Conservation (phyloP, 2,797 vertebrate genomes). For the Cirrhinus mrigala region DNA sequence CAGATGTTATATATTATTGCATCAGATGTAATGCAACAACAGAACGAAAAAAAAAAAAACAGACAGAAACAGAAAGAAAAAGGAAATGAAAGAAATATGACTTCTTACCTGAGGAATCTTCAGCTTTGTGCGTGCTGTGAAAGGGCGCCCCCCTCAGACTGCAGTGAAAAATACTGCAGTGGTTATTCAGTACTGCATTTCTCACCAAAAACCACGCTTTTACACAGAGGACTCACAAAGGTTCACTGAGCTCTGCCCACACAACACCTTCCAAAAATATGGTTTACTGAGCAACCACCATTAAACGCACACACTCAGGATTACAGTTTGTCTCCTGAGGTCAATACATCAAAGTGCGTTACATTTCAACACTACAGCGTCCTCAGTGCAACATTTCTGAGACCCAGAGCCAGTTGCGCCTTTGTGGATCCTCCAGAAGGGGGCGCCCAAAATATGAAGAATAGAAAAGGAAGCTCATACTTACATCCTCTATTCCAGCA, state of each 20-base stretch:
- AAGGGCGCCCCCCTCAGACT: conserved; percentile 95
- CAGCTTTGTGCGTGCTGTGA: conserved; percentile 97
- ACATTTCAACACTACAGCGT: neutral
- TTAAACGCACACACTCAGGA: neutral
- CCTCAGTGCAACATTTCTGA: conserved; percentile 22
- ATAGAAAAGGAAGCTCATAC: conserved; percentile 99
- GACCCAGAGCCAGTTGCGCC: conserved; percentile 91
- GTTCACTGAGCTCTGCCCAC: conserved; percentile 84
- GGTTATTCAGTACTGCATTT: conserved; percentile 81
- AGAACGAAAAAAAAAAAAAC: conserved; percentile 5
- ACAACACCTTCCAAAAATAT: conserved; percentile 22
- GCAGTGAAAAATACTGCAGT: conserved; percentile 70
- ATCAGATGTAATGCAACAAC: neutral
- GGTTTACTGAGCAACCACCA: conserved; percentile 14
- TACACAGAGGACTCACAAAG: conserved; percentile 92
- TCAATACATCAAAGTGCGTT: conserved; percentile 5
- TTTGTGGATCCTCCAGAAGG: conserved; percentile 97
- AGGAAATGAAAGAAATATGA: conserved; percentile 57
- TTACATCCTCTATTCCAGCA: conserved; percentile 99
- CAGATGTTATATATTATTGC: neutral
- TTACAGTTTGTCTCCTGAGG: conserved; percentile 5
- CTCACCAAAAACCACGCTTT: conserved; percentile 78
- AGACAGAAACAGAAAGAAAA: conserved; percentile 50
- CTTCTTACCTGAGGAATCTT: conserved; percentile 95
- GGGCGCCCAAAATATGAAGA: conserved; percentile 97